phyloP scores from a whole-genome alignment of 1,140 invertebrate genomes.

The Andrena cerasifolii region DNA sequence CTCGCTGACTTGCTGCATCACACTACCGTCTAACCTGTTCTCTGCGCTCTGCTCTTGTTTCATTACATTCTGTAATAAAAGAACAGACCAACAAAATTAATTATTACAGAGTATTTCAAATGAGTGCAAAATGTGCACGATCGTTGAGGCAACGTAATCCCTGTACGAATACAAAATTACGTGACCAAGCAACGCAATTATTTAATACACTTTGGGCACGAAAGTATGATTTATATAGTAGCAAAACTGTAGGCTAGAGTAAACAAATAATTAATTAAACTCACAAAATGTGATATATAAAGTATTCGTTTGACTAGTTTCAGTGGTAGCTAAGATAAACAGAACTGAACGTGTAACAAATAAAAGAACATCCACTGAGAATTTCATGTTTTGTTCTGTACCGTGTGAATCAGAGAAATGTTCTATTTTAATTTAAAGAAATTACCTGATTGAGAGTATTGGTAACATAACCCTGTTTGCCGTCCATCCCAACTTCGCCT shows the following conservation, averaged over 20 bases:
- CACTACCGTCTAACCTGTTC: constrained; percentile 78
- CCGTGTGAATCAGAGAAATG: not conserved
- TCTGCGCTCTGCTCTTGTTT: constrained; percentile 78
- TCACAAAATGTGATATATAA: constrained; percentile 39
- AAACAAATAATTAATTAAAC: constrained; percentile 27
- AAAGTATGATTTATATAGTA: too few relatives aligned
- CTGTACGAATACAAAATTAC: not conserved
- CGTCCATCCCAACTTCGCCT: constrained; percentile 77
- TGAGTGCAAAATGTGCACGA: not conserved
- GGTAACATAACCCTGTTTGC: constrained; percentile 78
- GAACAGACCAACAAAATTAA: constrained; percentile 16
- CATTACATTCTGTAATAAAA: constrained; percentile 74
- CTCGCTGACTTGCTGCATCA: constrained; percentile 76
- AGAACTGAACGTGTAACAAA: constrained; percentile 51
- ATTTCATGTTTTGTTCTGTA: constrained; percentile 12
- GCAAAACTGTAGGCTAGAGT: too few relatives aligned
- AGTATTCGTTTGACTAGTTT: constrained; percentile 33
- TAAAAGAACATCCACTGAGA: constrained; percentile 33
- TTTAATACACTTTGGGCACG: too few relatives aligned
- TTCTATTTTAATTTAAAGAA: constrained; percentile 33
- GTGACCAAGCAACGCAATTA: not conserved
- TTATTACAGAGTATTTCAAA: not conserved
- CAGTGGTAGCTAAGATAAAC: constrained; percentile 59
- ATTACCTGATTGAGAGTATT: constrained; percentile 74
- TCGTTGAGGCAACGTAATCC: constrained; percentile 4